Evolutionary conservation across 2,888 invertebrate species (phyloP).

Genomic region (Sesamia inferens): DNA sequence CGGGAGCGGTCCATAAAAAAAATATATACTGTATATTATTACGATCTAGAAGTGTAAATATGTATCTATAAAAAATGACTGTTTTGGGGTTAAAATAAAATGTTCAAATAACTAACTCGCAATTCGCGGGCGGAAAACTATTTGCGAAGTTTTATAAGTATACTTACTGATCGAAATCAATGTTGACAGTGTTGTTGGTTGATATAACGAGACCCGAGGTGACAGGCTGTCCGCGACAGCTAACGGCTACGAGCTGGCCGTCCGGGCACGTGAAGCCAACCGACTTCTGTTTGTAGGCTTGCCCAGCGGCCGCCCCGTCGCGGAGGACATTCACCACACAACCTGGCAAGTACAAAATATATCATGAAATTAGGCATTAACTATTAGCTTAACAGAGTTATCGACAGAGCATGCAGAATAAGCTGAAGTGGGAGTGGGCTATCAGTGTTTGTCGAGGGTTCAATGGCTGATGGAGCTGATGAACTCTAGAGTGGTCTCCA

Average conservation of each 20-base stretch:
- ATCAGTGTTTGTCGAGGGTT: background rate
- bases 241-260: background rate
- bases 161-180: constrained; percentile 28
- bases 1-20: too few relatives aligned
- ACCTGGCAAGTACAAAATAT: background rate
- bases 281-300: background rate
- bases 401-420: background rate
- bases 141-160: background rate
- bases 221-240: constrained; percentile 8
- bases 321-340: constrained; percentile 4
- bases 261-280: background rate
- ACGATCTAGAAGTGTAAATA: too few relatives aligned
- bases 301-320: background rate
- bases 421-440: background rate
- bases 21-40: too few relatives aligned
- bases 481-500: background rate
- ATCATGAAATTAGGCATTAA: background rate
- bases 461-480: background rate
- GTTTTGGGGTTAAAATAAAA: too few relatives aligned
- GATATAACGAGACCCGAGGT: background rate
- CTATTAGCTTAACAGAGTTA: background rate
- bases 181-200: background rate
- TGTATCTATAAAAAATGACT: too few relatives aligned
- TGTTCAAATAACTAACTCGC: too few relatives aligned
- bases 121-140: too few relatives aligned